Base-by-base conservation (phyloP, 2,888 invertebrate genomes). In the Leptinotarsa juncta region DNA sequence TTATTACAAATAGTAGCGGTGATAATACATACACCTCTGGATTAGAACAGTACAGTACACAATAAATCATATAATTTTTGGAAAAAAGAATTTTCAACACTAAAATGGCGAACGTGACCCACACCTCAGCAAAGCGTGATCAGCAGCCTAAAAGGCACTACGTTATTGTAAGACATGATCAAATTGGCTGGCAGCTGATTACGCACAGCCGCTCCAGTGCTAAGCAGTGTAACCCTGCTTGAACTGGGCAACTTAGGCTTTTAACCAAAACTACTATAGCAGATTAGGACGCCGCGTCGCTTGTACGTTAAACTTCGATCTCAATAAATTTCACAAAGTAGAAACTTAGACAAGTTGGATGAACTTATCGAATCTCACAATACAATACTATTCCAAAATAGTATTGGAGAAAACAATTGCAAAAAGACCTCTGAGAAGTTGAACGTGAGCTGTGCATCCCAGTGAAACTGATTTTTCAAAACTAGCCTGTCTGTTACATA, bases 1-100 rank as follows among this genome's bases (percentile, higher is more conserved):
- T 94, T 94, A 94, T 94, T 94, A 94, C 91, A 91, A 91, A 91
- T 91, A 91, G 93, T 93, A 93, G 93, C 92, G 88, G 88, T 88
- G 88, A 88, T 87, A 86, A 88, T 89, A 89, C 89, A 90, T 89
- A 89, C 89, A 89, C 89, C 88, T 88, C 88, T 88, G 88, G 88
- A 89, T 89, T 89, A 89, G 89, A 89, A 88, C 87, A 88, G 85
- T 89, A 89, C 89, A 89, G 86, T 89, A 89, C 88, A 88, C 88
- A 87, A 84, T 87, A 86, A 86, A 85, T 85, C 84, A 85, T 84
- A 85, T 84, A 86, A 84, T 84, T 74, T 85, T 78, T 68, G 65
- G 83, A 85, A 84, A 85, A 83, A 83, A 68, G 23, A 55, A 66
- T 82, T 73, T 79, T 80, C 72, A 79, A 78, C 79, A 78, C 78